A percentile compares a stretch with the other conserved stretches of the same genome.
Conservation (phyloP, 2,888 invertebrate species). For the Himalopsyche japonica region DNA sequence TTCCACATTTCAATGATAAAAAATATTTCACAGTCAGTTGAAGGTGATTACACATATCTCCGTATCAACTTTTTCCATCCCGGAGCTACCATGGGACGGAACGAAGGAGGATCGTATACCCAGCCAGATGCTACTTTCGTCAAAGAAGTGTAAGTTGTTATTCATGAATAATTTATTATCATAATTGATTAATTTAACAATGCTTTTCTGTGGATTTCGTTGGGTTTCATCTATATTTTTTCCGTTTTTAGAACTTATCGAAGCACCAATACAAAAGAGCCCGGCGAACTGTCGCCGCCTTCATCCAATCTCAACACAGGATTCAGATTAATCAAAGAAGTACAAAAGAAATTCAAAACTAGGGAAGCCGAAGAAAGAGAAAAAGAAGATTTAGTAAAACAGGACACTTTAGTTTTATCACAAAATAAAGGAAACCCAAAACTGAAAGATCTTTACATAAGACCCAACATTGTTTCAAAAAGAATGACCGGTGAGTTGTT, state of each 20-base stretch:
- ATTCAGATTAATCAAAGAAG: slow-evolving; percentile 97
- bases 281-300: slow-evolving; percentile 91
- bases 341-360: slow-evolving; percentile 97
- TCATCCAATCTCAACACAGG: slow-evolving; percentile 96
- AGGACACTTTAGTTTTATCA: slow-evolving; percentile 91
- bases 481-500: slow-evolving; percentile 73
- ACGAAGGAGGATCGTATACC: slow-evolving; percentile 88
- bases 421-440: slow-evolving; percentile 98
- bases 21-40: slow-evolving; percentile 97
- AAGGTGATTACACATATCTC: slow-evolving; percentile 98
- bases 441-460: slow-evolving; percentile 94
- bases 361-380: slow-evolving; percentile 98
- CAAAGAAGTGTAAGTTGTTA: slow-evolving; percentile 87
- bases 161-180: background rate
- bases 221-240: background rate
- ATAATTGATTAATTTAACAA: background rate
- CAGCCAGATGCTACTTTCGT: slow-evolving; percentile 96
- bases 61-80: slow-evolving; percentile 98
- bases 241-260: slow-evolving; percentile 78
- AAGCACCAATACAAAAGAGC: slow-evolving; percentile 96
- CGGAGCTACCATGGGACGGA: slow-evolving; percentile 92
- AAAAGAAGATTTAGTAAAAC: slow-evolving; percentile 98
- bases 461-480: slow-evolving; percentile 98
- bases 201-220: too few relatives aligned
- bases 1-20: slow-evolving; percentile 99